Evolutionary conservation across 2,888 invertebrate genomes (phyloP), one percentile per base, ranked within the genome.

Genomic region (Petrophora chlorosata): DNA sequence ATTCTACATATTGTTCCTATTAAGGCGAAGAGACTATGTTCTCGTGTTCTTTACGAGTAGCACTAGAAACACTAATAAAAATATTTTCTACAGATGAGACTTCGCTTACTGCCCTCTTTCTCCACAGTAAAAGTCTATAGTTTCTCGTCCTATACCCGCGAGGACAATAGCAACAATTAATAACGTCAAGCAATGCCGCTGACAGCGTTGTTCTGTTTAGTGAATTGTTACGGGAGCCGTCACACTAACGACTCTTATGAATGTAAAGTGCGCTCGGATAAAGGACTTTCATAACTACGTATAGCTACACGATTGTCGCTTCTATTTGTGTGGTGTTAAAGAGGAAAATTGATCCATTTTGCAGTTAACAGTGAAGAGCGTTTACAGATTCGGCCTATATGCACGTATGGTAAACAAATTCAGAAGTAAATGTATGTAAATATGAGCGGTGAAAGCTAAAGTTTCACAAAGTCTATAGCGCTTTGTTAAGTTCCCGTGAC

Each of bases 331-430:
- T 26, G 2, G 33, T 3, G 1, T 5, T 42, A 38, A 5, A 8
- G 33, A 25, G 5, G 14, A n/a, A n/a, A n/a, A n/a, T n/a, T n/a
- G n/a, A n/a, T n/a, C n/a, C n/a, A n/a, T n/a, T n/a, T n/a, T n/a
- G n/a, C n/a, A n/a, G n/a, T n/a, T n/a, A n/a, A n/a, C n/a, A n/a
- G n/a, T n/a, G n/a, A 38, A 52, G 40, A 26, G 25, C 41, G 40
- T 38, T 34, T 35, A 32, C 25, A 54, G 48, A 54, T 56, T 45
- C 36, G 40, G 38, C 26, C 39, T 54, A 38, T 49, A 53, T 47
- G 49, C 58, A 56, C 53, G 56, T 54, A 45, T 56, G 36, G 45
- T 15, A 52, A 52, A 61, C 58, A 61, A 58, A 54, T 54, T 61
- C 45, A 29, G 44, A 29, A 28, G 45, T 51, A 40, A 49, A 50